Evolutionary conservation across 2,888 invertebrate genomes (phyloP).

Genomic region (Aricia artaxerxes): DNA sequence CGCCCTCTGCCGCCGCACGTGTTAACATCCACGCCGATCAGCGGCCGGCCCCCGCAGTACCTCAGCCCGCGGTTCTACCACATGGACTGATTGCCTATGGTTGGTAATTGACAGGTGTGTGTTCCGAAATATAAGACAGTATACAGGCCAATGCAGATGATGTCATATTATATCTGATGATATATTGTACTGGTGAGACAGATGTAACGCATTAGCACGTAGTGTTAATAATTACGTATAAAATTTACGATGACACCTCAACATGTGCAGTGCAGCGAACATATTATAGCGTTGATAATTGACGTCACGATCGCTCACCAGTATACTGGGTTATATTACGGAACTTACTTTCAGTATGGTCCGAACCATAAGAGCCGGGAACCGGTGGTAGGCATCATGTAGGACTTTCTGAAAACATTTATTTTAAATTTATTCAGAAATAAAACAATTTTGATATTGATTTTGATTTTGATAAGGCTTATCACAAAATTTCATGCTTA

Average conservation of each 20-base stretch:
- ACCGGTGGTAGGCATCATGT: too few species aligned
- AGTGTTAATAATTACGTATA: too few species aligned
- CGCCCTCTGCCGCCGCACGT: conserved; percentile 63
- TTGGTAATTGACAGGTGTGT: neutral
- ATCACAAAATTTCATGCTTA: neutral
- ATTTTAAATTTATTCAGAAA: too few species aligned
- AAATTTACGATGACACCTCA: too few species aligned
- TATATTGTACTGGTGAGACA: too few species aligned
- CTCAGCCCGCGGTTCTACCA: conserved; percentile 81
- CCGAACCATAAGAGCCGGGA: neutral
- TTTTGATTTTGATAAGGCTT: too few species aligned
- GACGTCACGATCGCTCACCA: neutral
- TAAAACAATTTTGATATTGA: too few species aligned
- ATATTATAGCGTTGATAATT: neutral
- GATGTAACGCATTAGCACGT: too few species aligned
- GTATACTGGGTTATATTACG: neutral
- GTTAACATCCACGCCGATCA: conserved; percentile 66
- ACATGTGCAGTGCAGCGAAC: neutral
- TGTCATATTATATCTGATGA: too few species aligned
- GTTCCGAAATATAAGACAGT: too few species aligned
- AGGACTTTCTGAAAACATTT: too few species aligned
- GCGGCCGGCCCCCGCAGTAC: conserved; percentile 65
- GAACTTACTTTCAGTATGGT: neutral
- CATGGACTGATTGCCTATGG: conserved; percentile 63
- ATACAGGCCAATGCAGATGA: too few species aligned